These are phyloP conservation scores for Caenorhabditis plicata DNA, from an alignment of 2,888 invertebrate genomes.

Conservation along the genomic window DNA sequence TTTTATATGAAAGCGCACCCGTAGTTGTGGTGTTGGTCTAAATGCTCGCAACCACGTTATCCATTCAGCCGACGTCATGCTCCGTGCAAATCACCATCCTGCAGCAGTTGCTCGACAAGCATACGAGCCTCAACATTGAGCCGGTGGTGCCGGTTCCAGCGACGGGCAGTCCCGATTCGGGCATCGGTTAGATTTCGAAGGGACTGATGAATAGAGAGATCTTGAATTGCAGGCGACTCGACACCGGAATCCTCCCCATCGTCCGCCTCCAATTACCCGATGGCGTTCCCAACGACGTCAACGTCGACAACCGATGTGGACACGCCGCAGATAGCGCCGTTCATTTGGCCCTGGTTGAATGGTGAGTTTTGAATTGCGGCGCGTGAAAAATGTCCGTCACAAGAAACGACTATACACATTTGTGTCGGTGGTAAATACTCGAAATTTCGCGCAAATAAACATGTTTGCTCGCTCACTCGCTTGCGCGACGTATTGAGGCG, in stretches of 20 bases:
- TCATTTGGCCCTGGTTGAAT: slow-evolving; percentile 37
- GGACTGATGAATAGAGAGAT: too few species aligned
- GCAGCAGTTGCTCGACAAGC: slow-evolving; percentile 24
- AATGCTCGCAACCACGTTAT: background rate
- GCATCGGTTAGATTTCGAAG: slow-evolving; percentile 23
- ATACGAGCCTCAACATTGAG: slow-evolving; percentile 16
- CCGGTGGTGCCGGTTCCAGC: background rate
- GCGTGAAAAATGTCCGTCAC: too few species aligned
- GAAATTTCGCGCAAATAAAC: too few species aligned
- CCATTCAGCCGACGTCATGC: slow-evolving; percentile 33
- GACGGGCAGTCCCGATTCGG: slow-evolving; percentile 27
- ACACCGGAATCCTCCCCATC: slow-evolving; percentile 34
- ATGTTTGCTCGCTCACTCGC: too few species aligned
- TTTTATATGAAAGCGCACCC: background rate
- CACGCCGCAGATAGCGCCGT: slow-evolving; percentile 16
- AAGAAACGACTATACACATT: background rate
- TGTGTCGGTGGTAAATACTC: too few species aligned
- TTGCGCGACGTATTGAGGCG: too few species aligned
- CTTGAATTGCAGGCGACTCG: too few species aligned
- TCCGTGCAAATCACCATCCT: slow-evolving; percentile 33
- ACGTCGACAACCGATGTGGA: background rate
- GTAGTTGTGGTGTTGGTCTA: background rate
- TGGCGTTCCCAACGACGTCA: background rate
- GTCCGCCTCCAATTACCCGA: slow-evolving; percentile 15
- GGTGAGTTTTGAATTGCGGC: slow-evolving; percentile 19